Percentiles rank a stretch among this genome's conserved stretches.
Evolutionary conservation across 2,797 vertebrate genomes (phyloP).

Genomic region (Eulemur albifrons): DNA sequence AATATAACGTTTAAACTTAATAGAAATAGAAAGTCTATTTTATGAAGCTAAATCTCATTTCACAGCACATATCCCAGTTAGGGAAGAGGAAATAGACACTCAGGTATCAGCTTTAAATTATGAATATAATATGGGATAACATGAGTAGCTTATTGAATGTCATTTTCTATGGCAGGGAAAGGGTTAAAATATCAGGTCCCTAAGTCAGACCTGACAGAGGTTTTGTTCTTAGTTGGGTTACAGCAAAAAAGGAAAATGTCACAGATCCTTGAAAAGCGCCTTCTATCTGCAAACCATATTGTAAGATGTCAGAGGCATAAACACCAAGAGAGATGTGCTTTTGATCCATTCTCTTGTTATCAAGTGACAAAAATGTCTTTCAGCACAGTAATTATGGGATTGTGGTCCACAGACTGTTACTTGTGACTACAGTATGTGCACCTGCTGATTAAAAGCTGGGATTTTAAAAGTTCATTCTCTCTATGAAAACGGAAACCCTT

Average conservation of each 20-base stretch:
- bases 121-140: neutral
- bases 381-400: constrained; percentile 28
- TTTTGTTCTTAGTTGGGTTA: neutral
- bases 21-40: neutral
- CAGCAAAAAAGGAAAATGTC: neutral
- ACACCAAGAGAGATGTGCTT: neutral
- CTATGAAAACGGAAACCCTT: constrained; percentile 33
- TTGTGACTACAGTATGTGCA: neutral
- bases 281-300: constrained; percentile 11
- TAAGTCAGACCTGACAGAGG: neutral
- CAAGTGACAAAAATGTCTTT: constrained; percentile 56
- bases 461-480: neutral
- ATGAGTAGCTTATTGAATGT: neutral
- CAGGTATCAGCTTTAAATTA: neutral
- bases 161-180: neutral
- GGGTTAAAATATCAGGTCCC: neutral
- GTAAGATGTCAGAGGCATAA: neutral
- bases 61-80: neutral
- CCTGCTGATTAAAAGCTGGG: neutral
- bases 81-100: neutral
- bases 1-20: neutral
- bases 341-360: neutral
- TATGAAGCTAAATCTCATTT: neutral
- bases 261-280: neutral
- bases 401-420: neutral